These are phyloP conservation scores for Helogale parvula DNA, from an alignment of 2,113 vertebrate species.

Conservation along the genomic window DNA sequence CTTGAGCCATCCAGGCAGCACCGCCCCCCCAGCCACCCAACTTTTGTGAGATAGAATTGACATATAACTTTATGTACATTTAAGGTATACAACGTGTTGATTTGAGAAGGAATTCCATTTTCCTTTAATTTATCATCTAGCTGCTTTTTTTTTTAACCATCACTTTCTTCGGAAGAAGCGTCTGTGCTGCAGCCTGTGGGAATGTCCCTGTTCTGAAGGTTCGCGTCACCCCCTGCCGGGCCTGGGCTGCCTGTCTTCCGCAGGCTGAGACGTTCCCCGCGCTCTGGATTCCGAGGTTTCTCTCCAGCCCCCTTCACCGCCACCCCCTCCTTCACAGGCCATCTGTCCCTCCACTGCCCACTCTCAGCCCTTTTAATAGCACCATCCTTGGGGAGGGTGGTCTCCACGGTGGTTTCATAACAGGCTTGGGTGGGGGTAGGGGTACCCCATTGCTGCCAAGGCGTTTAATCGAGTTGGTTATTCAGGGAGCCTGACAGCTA, in stretches of 20 bases:
- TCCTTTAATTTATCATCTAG: neutral
- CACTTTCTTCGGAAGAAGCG: neutral
- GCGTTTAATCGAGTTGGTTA: neutral
- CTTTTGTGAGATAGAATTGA: neutral
- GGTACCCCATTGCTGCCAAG: neutral
- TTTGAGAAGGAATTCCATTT: neutral
- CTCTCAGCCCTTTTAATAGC: constrained; percentile 63
- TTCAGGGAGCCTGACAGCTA: neutral
- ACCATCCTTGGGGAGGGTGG: neutral
- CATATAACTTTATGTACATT: neutral
- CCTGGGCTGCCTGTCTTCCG: neutral
- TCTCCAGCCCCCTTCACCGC: neutral
- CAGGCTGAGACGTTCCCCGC: neutral
- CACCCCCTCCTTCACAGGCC: neutral
- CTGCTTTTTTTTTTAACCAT: neutral
- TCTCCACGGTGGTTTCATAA: constrained; percentile 30
- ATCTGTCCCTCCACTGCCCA: constrained; percentile 57
- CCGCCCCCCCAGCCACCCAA: too few species aligned
- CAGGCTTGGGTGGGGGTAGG: neutral
- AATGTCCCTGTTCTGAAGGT: neutral
- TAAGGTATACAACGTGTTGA: neutral
- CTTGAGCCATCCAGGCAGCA: too few species aligned
- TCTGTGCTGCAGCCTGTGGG: too few species aligned
- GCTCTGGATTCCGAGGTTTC: neutral
- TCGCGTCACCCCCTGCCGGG: neutral